Conservation (phyloP, 2,113 vertebrate species). For the Campylomormyrus numenius region DNA sequence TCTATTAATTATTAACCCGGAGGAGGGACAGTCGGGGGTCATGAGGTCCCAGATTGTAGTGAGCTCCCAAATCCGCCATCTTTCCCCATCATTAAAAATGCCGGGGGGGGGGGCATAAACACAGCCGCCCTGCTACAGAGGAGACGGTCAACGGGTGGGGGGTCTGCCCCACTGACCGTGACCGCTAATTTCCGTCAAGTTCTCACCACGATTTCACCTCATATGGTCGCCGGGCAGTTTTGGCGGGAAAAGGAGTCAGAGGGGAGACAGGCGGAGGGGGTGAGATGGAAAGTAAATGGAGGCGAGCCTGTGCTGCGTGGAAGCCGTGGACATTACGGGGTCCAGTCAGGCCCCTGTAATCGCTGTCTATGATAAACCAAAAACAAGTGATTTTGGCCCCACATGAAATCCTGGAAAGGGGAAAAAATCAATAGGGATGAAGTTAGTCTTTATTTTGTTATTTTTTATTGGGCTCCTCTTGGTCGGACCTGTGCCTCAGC, state of each 20-base stretch:
- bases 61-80: conserved; percentile 2
- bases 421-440: conserved; percentile 57
- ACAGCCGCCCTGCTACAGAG: neutral
- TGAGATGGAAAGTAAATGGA: neutral
- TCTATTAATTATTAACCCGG: conserved; percentile 31
- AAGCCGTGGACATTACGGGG: neutral
- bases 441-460: conserved; percentile 36
- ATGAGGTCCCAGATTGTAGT: neutral
- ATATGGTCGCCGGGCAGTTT: neutral
- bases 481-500: conserved; percentile 46
- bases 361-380: conserved; percentile 37
- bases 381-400: conserved; percentile 40
- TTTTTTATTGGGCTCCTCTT: conserved; percentile 38
- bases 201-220: neutral
- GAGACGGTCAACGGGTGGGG: neutral
- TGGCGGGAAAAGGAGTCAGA: neutral
- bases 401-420: conserved; percentile 18
- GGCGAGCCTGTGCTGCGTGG: too few species aligned
- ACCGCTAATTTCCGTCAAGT: neutral
- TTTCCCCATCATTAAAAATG: neutral
- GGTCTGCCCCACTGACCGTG: neutral
- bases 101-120: conserved; percentile 28
- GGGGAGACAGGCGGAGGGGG: neutral
- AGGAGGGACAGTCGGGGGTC: conserved; percentile 1
- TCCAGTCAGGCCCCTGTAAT: neutral